Conservation (phyloP, 2,113 vertebrate species). For the Mesoclemmys tuberculata region DNA sequence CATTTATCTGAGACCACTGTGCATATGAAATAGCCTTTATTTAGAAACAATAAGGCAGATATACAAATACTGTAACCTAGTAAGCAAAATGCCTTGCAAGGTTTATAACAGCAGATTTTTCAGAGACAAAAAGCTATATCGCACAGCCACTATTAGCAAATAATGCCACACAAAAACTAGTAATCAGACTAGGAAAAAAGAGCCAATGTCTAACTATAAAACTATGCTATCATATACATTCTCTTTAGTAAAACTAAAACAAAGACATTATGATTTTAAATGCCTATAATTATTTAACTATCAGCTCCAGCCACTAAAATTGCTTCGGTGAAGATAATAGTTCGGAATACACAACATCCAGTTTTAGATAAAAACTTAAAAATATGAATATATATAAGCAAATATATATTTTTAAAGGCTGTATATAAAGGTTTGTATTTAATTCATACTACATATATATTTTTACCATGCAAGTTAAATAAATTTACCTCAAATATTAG, state of each 20-base stretch:
- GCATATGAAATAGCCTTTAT: neutral
- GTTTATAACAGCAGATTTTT: neutral
- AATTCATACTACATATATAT: neutral
- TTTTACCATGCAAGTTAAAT: neutral
- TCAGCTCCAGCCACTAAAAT: neutral
- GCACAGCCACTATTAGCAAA: neutral
- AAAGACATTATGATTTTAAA: neutral
- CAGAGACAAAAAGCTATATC: neutral
- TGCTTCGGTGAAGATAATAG: slow-evolving; percentile 20
- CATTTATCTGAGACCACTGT: neutral
- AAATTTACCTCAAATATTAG: neutral
- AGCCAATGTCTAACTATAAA: neutral
- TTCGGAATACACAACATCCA: neutral
- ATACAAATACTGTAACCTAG: slow-evolving; percentile 11
- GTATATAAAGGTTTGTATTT: neutral
- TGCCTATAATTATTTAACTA: neutral
- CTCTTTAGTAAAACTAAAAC: neutral
- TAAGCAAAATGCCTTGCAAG: neutral
- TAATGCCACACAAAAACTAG: slow-evolving; percentile 7
- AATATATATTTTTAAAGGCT: neutral
- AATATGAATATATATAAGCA: neutral
- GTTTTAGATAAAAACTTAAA: neutral
- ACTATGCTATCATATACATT: neutral
- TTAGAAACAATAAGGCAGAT: slow-evolving; percentile 28
- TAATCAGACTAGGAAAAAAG: neutral